Evolutionary conservation across 35 echinoderm and acorn worm species (phyloP).

Genomic region (Apostichopus parvimensis): DNA sequence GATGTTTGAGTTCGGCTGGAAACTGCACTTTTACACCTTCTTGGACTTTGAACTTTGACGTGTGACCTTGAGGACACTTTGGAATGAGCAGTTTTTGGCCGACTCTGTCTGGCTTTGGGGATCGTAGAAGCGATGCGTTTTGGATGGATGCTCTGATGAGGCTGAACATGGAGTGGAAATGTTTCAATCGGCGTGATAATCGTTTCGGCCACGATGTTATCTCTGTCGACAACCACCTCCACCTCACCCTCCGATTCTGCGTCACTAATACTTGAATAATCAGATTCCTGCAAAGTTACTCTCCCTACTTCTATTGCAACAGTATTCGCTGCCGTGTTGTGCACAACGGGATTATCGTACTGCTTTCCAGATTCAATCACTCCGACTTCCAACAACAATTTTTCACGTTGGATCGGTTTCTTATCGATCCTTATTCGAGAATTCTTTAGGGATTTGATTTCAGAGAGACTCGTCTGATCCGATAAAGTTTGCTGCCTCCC

Average conservation of each 20-base stretch:
- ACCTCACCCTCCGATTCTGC: constrained; percentile 1
- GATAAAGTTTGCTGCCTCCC: constrained; percentile 21
- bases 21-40: constrained; percentile 33
- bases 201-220: constrained; percentile 37
- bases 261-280: background rate
- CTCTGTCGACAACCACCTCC: background rate
- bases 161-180: constrained; percentile 31
- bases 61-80: constrained; percentile 17
- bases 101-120: constrained; percentile 52
- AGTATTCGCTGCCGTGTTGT: constrained; percentile 79
- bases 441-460: constrained; percentile 73
- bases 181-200: constrained; percentile 51
- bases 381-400: constrained; percentile 72
- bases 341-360: constrained; percentile 60
- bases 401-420: constrained; percentile 62
- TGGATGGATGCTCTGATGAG: constrained; percentile 77
- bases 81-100: constrained; percentile 72
- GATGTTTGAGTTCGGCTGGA: background rate
- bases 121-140: constrained; percentile 65
- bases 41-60: background rate
- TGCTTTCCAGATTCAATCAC: constrained; percentile 75
- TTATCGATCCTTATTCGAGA: constrained; percentile 66
- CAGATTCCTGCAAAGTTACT: background rate
- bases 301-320: constrained; percentile 57
- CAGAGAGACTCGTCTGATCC: constrained; percentile 65